Base-by-base conservation (phyloP, 2,113 vertebrate genomes). In the Lepus europaeus region DNA sequence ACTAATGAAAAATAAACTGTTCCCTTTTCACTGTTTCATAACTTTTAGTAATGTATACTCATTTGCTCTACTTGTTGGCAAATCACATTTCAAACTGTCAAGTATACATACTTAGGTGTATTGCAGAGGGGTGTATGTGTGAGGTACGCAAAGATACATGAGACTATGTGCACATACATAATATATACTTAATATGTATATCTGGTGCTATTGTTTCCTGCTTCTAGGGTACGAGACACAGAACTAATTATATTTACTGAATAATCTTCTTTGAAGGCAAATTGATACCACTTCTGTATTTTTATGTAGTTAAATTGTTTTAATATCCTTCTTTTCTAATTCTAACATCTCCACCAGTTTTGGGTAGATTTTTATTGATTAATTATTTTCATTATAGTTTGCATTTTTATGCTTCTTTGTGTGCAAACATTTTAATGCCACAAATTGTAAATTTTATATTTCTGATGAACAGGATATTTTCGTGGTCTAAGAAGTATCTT, bases 221-320 rank as follows among this genome's bases (percentile, higher is more conserved):
- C 76, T 79, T 69, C 22, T 59, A 68, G 33, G 27, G 39, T 16
- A 80, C n/a, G 33, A 10, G 22, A 72, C 64, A 51, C 80, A 61
- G n/a, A 84, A 66, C 51, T 92, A 87, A 93, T 79, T 77, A 72
- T 11, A 69, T 74, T 66, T 83, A 20, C 70, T 88, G 13, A 69
- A 39, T 61, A 77, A 80, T 25, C 39, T 31, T 22, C 56, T 85
- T 84, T 80, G 80, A 49, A 80, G n/a, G 73, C 88, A n/a, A 70
- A 29, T 64, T 95, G 29, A 94, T 20, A 68, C 6, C 56, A 90
- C 33, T 86, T 93, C 63, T 19, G 80, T 9, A 51, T 22, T 6
- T 53, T 85, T 66, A 72, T 22, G 64, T 17, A 88, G 25, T 90
- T 77, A 82, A 87, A 82, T 5, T 49, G 12, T 25, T 61, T 89